Evolutionary conservation across 2,888 invertebrate species (phyloP).

Genomic region (Dione vanillae): DNA sequence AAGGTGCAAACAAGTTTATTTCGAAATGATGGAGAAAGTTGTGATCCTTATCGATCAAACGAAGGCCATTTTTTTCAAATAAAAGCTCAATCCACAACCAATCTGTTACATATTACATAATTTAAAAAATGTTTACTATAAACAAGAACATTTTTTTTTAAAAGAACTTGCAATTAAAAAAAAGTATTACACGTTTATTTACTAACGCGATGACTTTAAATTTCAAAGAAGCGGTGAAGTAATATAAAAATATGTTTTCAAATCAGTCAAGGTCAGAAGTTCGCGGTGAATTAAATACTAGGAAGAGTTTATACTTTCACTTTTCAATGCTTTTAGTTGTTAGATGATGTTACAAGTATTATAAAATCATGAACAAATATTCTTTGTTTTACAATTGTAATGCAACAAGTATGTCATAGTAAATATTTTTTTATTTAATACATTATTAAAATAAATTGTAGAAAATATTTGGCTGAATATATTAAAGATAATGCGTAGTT

Average conservation of each 20-base stretch:
- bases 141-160: background rate
- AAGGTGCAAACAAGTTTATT: background rate
- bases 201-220: background rate
- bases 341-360: slow-evolving; percentile 18
- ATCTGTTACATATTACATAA: background rate
- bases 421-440: too few relatives aligned
- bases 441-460: too few relatives aligned
- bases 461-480: too few relatives aligned
- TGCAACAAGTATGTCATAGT: background rate
- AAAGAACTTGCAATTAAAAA: too few relatives aligned
- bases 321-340: slow-evolving; percentile 30
- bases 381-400: background rate
- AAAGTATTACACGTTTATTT: background rate
- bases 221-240: slow-evolving; percentile 19
- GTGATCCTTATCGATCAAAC: background rate
- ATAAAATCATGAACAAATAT: background rate
- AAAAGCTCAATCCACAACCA: background rate
- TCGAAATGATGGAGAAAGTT: background rate
- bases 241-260: slow-evolving; percentile 27
- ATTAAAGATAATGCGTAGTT: too few relatives aligned
- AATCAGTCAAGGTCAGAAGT: slow-evolving; percentile 39
- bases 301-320: slow-evolving; percentile 37
- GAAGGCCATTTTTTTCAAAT: background rate
- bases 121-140: too few relatives aligned
- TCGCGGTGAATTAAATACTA: slow-evolving; percentile 29